A percentile compares a stretch with the other conserved stretches of the same genome.
Evolutionary conservation across 2,113 vertebrate species (phyloP).

Genomic region (Okapia johnstoni): DNA sequence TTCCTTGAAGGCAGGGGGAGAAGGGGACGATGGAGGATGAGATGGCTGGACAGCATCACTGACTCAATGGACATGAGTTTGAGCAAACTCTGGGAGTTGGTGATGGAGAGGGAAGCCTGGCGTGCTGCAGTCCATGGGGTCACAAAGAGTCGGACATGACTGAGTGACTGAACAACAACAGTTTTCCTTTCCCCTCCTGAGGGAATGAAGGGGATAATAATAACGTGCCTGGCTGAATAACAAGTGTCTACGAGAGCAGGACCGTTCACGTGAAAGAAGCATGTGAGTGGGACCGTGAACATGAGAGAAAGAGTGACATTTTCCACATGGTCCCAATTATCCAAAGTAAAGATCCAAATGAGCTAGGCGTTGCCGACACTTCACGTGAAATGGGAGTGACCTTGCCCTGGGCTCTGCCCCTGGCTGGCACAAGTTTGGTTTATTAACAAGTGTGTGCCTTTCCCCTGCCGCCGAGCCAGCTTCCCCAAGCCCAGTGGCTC

Average conservation of each 20-base stretch:
- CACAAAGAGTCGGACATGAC: not conserved
- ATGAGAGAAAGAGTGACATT: not conserved
- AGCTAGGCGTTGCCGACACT: not conserved
- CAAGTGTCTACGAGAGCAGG: not conserved
- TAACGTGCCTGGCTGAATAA: not conserved
- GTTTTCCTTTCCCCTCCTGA: not conserved
- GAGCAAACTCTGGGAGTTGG: not conserved
- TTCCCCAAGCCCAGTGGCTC: not conserved
- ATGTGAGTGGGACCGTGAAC: not conserved
- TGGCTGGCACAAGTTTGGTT: not conserved
- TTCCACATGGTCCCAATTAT: not conserved
- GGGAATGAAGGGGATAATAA: not conserved
- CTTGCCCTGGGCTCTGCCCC: not conserved
- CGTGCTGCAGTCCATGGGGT: not conserved
- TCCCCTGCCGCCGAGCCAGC: not conserved
- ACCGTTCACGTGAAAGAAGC: not conserved
- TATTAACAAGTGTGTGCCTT: not conserved
- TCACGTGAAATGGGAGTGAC: not conserved
- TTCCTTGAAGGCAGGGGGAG: not conserved
- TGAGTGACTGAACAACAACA: not conserved
- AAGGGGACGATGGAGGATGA: not conserved
- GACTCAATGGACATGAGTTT: not conserved
- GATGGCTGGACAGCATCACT: not conserved
- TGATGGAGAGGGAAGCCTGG: not conserved
- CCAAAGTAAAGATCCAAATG: not conserved